These are phyloP conservation scores for Cactoblastis cactorum DNA, from an alignment of 2,888 invertebrate species.

Conservation along the genomic window DNA sequence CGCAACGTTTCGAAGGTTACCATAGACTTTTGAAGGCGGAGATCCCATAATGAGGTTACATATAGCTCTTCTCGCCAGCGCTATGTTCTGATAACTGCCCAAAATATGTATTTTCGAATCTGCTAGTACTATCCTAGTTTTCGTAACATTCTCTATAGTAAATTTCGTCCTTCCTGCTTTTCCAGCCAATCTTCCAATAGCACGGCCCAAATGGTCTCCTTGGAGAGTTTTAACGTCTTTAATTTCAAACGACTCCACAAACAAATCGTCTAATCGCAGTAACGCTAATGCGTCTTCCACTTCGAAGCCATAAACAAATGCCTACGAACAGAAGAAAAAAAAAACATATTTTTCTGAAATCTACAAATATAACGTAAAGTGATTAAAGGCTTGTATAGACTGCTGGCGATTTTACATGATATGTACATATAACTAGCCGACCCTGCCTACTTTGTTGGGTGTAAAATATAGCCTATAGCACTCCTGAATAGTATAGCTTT, in stretches of 20 bases:
- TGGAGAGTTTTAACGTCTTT: slow-evolving; percentile 97
- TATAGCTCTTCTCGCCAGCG: slow-evolving; percentile 94
- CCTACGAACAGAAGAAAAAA: slow-evolving; percentile 64
- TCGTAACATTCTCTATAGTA: slow-evolving; percentile 99
- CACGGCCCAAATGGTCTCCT: slow-evolving; percentile 96
- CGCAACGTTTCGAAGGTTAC: slow-evolving; percentile 93
- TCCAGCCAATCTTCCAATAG: slow-evolving; percentile 98
- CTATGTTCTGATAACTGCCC: slow-evolving; percentile 98
- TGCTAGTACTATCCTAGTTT: slow-evolving; percentile 97
- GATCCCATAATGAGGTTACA: slow-evolving; percentile 98
- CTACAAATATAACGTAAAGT: no score
- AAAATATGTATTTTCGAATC: slow-evolving; percentile 98
- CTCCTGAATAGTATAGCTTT: no score
- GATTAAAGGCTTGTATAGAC: no score
- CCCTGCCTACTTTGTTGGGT: no score
- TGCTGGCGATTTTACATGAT: no score
- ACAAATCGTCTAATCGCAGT: slow-evolving; percentile 96
- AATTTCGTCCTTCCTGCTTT: slow-evolving; percentile 98
- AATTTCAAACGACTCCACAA: slow-evolving; percentile 97
- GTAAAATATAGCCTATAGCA: no score
- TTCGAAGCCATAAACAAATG: slow-evolving; percentile 97
- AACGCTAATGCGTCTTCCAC: slow-evolving; percentile 97
- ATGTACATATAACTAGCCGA: no score
- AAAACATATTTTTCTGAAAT: no score
- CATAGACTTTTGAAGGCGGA: slow-evolving; percentile 98